Evolutionary conservation across 1,140 invertebrate genomes (phyloP), one percentile per base, ranked within the genome.

Genomic region (Aradophagus sp.): DNA sequence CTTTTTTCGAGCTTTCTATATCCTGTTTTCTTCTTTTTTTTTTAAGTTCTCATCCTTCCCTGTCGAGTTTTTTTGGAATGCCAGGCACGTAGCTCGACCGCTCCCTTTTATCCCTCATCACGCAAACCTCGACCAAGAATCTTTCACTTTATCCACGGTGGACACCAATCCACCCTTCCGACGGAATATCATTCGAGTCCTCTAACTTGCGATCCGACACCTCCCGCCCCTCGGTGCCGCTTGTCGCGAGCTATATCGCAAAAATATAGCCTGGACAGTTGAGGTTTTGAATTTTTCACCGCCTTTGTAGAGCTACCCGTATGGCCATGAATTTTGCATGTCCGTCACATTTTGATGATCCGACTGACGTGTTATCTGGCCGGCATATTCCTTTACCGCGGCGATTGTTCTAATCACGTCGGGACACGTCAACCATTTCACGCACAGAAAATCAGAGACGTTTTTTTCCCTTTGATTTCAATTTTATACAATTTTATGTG

Each of bases 71-170:
- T 31, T 36, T 45, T 23, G 34, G 45, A 39, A 83, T 82, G 73
- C 80, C 67, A 72, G 65, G 80, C 82, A 84, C 82, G 82, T 84
- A 76, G 62, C 61, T 35, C 73, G 76, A 75, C 79, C 56, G 39
- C 56, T 68, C 69, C 58, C 76, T 76, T 74, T 75, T 41, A 62
- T 77, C 79, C 79, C 80, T 76, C 77, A 75, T 78, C 79, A 77
- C 75, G 41, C 68, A 73, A 58, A 55, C 75, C 68, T 52, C 55
- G 47, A 45, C 70, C 72, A 75, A 76, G 76, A 81, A 83, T 83
- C 82, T 83, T 84, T 84, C 82, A 82, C 82, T 83, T 84, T 81
- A 84, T 83, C 77, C 81, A 62, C 74, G 74, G 61, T 80, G 81
- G 81, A 84, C 82, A 83, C 75, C 75, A 76, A 84, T 83, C 80